phyloP scores from a whole-genome alignment of 1,140 invertebrate genomes.

The Campoletis sonorensis region DNA sequence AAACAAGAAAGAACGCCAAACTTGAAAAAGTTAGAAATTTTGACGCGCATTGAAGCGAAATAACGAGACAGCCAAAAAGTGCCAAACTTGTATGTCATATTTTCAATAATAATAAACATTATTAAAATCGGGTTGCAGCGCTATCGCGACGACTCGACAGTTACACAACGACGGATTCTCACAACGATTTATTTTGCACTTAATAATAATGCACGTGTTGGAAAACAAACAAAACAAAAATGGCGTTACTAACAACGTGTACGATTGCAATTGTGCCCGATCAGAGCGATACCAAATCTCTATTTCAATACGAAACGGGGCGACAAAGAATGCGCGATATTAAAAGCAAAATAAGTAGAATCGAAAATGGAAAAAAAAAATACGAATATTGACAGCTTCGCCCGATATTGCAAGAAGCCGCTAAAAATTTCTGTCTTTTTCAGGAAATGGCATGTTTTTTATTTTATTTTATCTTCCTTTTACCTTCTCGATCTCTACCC shows the following conservation, averaged over 20 bases:
- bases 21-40: conserved; percentile 76
- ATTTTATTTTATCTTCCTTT: conserved; percentile 60
- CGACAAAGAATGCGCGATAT: conserved; percentile 38
- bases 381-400: not conserved
- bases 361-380: not conserved
- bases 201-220: conserved; percentile 51
- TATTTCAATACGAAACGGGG: conserved; percentile 49
- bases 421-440: conserved; percentile 74
- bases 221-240: conserved; percentile 34
- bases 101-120: not conserved
- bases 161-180: conserved; percentile 40
- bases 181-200: conserved; percentile 46
- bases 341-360: not conserved
- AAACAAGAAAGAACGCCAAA: conserved; percentile 57
- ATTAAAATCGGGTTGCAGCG: not conserved
- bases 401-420: conserved; percentile 3
- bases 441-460: conserved; percentile 71
- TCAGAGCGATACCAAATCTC: conserved; percentile 6
- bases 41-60: conserved; percentile 41
- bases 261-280: conserved; percentile 54
- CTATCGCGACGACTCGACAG: conserved; percentile 51
- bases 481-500: conserved; percentile 6
- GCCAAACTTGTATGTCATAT: conserved; percentile 30
- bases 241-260: conserved; percentile 67
- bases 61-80: not conserved